Evolutionary conservation across 2,113 vertebrate species (phyloP).

Genomic region (Alosa alosa): DNA sequence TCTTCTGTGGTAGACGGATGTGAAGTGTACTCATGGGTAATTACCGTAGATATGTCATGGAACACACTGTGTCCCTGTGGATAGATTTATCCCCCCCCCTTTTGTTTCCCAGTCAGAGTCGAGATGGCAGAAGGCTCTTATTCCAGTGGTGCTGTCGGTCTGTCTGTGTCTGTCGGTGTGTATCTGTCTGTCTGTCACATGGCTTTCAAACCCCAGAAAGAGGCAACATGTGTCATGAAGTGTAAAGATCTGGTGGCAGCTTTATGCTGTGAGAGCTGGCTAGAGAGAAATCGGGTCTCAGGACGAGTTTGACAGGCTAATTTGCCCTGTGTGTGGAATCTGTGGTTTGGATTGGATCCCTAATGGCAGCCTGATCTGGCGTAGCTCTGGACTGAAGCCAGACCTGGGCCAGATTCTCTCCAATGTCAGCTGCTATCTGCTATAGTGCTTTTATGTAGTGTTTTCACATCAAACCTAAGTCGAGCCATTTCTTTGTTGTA

Average conservation of each 20-base stretch:
- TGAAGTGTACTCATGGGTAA: conserved; percentile 9
- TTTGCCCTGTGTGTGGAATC: not conserved
- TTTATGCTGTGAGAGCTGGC: not conserved
- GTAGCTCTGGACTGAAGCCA: not conserved
- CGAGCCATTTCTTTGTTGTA: not conserved
- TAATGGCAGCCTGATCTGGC: not conserved
- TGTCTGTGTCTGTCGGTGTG: not conserved
- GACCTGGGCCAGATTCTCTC: not conserved
- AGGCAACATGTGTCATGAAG: not conserved
- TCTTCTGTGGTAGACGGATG: not conserved
- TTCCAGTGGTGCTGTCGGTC: not conserved
- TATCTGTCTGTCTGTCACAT: not conserved
- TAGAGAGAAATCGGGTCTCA: not conserved
- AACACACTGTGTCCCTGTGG: not conserved
- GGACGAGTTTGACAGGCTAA: not conserved
- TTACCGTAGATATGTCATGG: conserved; percentile 25
- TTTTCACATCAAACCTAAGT: not conserved
- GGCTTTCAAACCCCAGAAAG: not conserved
- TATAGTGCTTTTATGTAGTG: not conserved
- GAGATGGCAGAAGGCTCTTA: not conserved
- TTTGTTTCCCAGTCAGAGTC: not conserved
- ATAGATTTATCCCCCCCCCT: not conserved
- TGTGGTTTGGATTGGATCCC: conserved; percentile 7
- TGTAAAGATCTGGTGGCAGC: not conserved
- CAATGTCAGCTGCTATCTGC: not conserved